Conservation (phyloP, 2,888 invertebrate species). For the Adelognathus sp. region DNA sequence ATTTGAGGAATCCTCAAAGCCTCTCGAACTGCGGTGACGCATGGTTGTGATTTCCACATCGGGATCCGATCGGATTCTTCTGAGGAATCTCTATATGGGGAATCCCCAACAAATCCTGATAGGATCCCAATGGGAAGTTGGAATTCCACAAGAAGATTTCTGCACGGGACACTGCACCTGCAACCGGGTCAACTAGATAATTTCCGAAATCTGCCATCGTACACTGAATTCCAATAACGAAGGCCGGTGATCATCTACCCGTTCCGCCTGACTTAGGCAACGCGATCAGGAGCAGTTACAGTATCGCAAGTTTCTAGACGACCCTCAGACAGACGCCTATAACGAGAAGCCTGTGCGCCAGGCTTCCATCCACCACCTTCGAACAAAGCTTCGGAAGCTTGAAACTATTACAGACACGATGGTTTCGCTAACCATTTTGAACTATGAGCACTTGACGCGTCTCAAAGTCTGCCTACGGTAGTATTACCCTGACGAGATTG, state of each 20-base stretch:
- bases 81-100: too few relatives aligned
- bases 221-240: too few relatives aligned
- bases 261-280: conserved; percentile 26
- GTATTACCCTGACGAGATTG: background rate
- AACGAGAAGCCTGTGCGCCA: conserved; percentile 20
- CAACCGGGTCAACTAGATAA: too few relatives aligned
- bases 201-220: too few relatives aligned
- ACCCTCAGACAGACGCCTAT: conserved; percentile 14
- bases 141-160: too few relatives aligned
- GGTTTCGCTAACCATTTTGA: conserved; percentile 8
- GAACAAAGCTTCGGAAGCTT: background rate
- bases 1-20: too few relatives aligned
- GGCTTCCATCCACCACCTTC: background rate
- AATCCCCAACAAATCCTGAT: too few relatives aligned
- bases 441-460: conserved; percentile 8
- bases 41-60: background rate
- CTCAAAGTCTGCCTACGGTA: background rate
- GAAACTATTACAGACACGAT: conserved; percentile 8
- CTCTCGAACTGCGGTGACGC: too few relatives aligned
- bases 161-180: too few relatives aligned
- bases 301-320: background rate
- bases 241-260: background rate
- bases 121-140: too few relatives aligned
- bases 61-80: too few relatives aligned
- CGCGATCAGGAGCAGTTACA: conserved; percentile 37